Conservation (phyloP, 1,140 invertebrate genomes). For the Radopholus similis region DNA sequence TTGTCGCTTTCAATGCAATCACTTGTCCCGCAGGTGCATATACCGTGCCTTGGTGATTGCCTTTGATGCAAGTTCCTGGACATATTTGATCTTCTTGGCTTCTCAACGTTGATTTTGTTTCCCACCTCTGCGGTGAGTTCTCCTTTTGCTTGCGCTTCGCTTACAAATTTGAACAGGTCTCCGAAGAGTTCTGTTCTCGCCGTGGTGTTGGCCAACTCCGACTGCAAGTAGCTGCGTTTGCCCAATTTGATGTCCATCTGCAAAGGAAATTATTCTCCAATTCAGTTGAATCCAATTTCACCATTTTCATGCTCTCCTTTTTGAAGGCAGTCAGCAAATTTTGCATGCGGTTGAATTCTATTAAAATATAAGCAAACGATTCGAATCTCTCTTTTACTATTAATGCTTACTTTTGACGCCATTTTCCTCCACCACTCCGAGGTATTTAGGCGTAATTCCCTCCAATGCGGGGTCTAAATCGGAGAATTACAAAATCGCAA, state of each 20-base stretch:
- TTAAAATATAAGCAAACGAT: constrained; percentile 24
- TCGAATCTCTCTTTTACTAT: constrained; percentile 3
- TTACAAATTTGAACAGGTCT: constrained; percentile 96
- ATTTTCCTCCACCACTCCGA: constrained; percentile 77
- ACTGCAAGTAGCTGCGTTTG: constrained; percentile 77
- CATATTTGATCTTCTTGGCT: too few species aligned
- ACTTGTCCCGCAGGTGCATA: constrained; percentile 78
- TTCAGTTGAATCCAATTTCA: too few species aligned
- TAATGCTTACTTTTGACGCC: constrained; percentile 68
- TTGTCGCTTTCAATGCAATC: too few species aligned
- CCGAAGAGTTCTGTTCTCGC: constrained; percentile 84
- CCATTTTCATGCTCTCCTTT: too few species aligned
- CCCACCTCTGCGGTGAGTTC: constrained; percentile 87
- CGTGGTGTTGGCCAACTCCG: constrained; percentile 79
- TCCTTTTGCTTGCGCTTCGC: constrained; percentile 74
- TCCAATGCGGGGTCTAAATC: constrained; percentile 69
- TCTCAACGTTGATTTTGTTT: too few species aligned
- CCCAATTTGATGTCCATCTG: constrained; percentile 88
- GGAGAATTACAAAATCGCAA: too few species aligned
- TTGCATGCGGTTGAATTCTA: constrained; percentile 79
- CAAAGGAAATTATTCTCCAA: too few species aligned
- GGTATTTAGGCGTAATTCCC: constrained; percentile 79
- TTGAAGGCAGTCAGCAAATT: constrained; percentile 78
- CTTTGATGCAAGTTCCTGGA: too few species aligned
- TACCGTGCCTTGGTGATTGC: too few species aligned